phyloP scores from a whole-genome alignment of 2,113 vertebrate genomes.

The Piaya cayana region DNA sequence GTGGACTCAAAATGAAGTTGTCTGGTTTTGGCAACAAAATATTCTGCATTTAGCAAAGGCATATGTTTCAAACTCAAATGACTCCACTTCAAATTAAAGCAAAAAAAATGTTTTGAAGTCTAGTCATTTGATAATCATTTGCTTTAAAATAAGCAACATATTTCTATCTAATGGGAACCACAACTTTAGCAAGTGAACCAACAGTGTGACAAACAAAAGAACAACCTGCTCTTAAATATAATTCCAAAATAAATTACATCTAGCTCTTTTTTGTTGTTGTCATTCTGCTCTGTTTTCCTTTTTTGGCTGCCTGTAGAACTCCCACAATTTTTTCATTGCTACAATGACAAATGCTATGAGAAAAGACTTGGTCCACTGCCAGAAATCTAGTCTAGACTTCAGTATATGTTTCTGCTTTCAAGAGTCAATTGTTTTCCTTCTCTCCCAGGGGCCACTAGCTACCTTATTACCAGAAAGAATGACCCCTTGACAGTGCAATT shows the following conservation, averaged over 20 bases:
- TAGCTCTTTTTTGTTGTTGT: background rate
- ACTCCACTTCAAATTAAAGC: slow-evolving; percentile 77
- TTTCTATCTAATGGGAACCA: slow-evolving; percentile 69
- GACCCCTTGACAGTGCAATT: slow-evolving; percentile 66
- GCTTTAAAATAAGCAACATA: slow-evolving; percentile 75
- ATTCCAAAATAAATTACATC: slow-evolving; percentile 52
- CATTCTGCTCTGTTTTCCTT: slow-evolving; percentile 39
- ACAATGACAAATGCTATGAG: slow-evolving; percentile 63
- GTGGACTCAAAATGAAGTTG: slow-evolving; percentile 55
- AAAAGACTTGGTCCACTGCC: slow-evolving; percentile 64
- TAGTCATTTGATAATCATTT: slow-evolving; percentile 77
- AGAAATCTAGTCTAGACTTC: slow-evolving; percentile 62
- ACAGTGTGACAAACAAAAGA: slow-evolving; percentile 58
- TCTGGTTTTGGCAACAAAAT: slow-evolving; percentile 64
- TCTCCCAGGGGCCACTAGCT: slow-evolving; percentile 70
- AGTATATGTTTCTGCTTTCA: slow-evolving; percentile 65
- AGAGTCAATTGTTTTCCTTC: slow-evolving; percentile 69
- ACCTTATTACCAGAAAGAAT: slow-evolving; percentile 77
- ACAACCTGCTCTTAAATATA: slow-evolving; percentile 56
- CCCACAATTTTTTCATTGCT: slow-evolving; percentile 59
- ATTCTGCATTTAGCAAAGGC: slow-evolving; percentile 67
- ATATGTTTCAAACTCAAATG: slow-evolving; percentile 80
- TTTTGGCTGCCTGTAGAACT: slow-evolving; percentile 16
- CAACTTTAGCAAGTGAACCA: slow-evolving; percentile 65
- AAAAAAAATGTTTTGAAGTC: slow-evolving; percentile 78